A percentile compares a stretch with the other conserved stretches of the same genome.
Conservation (phyloP, 2,888 invertebrate genomes). For the Ecdyonurus torrentis region DNA sequence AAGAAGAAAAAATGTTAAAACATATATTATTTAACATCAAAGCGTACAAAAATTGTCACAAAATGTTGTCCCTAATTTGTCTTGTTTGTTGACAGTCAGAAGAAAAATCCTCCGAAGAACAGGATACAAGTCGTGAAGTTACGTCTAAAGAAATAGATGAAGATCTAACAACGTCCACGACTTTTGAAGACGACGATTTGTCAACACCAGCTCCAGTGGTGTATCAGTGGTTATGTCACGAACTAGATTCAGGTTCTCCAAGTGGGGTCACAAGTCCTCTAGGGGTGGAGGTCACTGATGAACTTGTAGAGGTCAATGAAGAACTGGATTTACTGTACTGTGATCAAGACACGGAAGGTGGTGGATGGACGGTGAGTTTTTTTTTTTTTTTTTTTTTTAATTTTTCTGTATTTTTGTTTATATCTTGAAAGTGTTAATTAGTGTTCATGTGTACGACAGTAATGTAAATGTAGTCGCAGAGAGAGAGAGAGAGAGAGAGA, state of each 20-base stretch:
- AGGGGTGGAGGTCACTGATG: background rate
- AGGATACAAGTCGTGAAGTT: no score
- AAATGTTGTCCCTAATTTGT: no score
- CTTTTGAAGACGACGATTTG: background rate
- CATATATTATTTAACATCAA: no score
- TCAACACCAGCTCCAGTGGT: background rate
- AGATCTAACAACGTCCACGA: background rate
- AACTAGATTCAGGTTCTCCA: background rate
- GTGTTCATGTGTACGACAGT: no score
- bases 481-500: no score
- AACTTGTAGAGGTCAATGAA: slow-evolving; percentile 1
- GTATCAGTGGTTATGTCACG: background rate
- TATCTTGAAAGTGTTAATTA: background rate
- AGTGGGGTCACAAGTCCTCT: background rate
- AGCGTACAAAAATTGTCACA: no score
- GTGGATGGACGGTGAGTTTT: slow-evolving; percentile 47
- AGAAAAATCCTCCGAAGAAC: no score
- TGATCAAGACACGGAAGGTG: slow-evolving; percentile 40
- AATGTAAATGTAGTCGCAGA: no score
- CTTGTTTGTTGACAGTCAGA: no score
- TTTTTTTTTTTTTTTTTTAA: background rate
- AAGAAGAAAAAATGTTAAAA: no score
- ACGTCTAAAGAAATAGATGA: background rate
- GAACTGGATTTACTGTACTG: slow-evolving; percentile 23
- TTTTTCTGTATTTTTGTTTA: background rate